These are phyloP conservation scores for Leptopilina myrica DNA, from an alignment of 2,888 invertebrate species.

Conservation along the genomic window DNA sequence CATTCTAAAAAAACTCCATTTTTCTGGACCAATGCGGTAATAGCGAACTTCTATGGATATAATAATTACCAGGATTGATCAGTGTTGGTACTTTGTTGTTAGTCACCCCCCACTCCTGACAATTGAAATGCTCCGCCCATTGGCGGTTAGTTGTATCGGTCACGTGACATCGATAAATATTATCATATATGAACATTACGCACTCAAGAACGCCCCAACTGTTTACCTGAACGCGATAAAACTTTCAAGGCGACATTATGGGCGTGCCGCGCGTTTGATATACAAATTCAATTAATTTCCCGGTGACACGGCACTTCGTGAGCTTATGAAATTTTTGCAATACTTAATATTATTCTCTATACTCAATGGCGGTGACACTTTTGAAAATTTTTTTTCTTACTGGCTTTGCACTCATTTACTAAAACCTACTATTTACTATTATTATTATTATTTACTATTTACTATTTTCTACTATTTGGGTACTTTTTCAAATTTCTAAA, in stretches of 20 bases:
- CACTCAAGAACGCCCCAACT: conserved; percentile 21
- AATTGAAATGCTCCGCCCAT: conserved; percentile 21
- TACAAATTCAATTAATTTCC: conserved; percentile 28
- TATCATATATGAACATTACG: conserved; percentile 21
- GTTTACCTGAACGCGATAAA: conserved; percentile 32
- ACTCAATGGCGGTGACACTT: conserved; percentile 42
- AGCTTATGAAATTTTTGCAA: conserved; percentile 31
- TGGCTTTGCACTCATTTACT: too few relatives aligned
- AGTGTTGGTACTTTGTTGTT: too few relatives aligned
- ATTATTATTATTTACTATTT: too few relatives aligned
- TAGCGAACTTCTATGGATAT: too few relatives aligned
- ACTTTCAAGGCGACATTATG: conserved; percentile 28
- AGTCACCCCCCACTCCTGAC: neutral
- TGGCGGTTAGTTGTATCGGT: neutral
- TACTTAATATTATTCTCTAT: neutral
- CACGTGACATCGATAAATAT: conserved; percentile 28
- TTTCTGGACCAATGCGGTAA: too few relatives aligned
- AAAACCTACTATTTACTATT: too few relatives aligned
- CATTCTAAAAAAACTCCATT: too few relatives aligned
- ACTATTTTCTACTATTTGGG: too few relatives aligned
- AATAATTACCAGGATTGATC: too few relatives aligned
- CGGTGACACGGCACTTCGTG: neutral
- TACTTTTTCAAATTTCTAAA: too few relatives aligned
- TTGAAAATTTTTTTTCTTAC: neutral
- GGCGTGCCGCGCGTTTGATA: conserved; percentile 17